Base-by-base conservation (phyloP, 1,140 invertebrate species). In the Pseudachorutes palmiensis region DNA sequence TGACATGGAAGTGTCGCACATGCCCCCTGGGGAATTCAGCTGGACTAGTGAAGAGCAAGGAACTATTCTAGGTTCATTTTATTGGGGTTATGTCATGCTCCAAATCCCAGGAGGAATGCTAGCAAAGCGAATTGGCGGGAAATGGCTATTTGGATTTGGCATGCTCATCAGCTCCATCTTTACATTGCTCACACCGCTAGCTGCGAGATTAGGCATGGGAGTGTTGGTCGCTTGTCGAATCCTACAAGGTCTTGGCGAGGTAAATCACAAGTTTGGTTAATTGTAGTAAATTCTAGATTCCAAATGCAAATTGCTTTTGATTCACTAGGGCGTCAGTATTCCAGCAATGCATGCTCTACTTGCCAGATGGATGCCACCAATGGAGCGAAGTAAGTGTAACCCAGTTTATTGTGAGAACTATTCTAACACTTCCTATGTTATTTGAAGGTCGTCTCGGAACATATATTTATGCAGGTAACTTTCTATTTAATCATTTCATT, bases 221-320 rank as follows among this genome's bases (percentile, higher is more conserved):
- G 62, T 67, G 24, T 75, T 93, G 22, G 85, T 91, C 69, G 72
- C 80, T 9, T 82, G 89, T 1, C 80, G 90, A 36, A 88, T 94
- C 75, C 87, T 95, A 68, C 90, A 94, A 80, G 94, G 94, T 24
- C 77, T 97, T 5, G 92, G 90, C 73, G 93, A 97, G 87, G 91
- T 92, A 45, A 12, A 45, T 12, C 36, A n/a, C n/a, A n/a, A n/a
- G n/a, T n/a, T n/a, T n/a, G n/a, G n/a, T n/a, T n/a, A n/a, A n/a
- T n/a, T n/a, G n/a, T n/a, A n/a, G n/a, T n/a, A n/a, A n/a, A n/a
- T n/a, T n/a, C n/a, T n/a, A n/a, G n/a, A n/a, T n/a, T n/a, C n/a
- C n/a, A n/a, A n/a, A n/a, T n/a, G n/a, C n/a, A n/a, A n/a, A n/a
- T n/a, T n/a, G n/a, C 30, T 32, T 14, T 60, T 60, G 22, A 9